phyloP scores from a whole-genome alignment of 64 coral and sea anemone genomes.

The Stylophora pistillata region DNA sequence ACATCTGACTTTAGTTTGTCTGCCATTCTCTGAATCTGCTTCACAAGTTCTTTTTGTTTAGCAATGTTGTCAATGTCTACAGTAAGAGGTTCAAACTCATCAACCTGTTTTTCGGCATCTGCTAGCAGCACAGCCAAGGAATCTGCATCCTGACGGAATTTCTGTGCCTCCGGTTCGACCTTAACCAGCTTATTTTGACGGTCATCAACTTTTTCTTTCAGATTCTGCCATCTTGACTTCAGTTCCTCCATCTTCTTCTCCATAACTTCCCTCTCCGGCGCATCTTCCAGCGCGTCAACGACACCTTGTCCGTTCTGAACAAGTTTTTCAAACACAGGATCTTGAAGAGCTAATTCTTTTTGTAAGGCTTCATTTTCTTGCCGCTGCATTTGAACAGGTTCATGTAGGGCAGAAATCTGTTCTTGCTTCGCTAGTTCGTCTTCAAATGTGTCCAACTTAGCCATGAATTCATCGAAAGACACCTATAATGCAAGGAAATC shows the following conservation, averaged over 20 bases:
- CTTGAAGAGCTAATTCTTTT: conserved; percentile 49
- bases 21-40: conserved; percentile 65
- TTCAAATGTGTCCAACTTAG: conserved; percentile 68
- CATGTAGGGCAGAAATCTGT: conserved; percentile 75
- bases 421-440: conserved; percentile 50
- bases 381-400: conserved; percentile 69
- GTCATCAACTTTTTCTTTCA: conserved; percentile 60
- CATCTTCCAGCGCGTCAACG: conserved; percentile 78
- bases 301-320: conserved; percentile 80
- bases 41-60: conserved; percentile 74
- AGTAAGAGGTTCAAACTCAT: conserved; percentile 80
- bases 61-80: conserved; percentile 60
- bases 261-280: conserved; percentile 62
- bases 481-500: conserved; percentile 14
- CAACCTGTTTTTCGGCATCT: conserved; percentile 72
- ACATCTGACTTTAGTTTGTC: conserved; percentile 67
- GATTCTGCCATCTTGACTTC: conserved; percentile 63
- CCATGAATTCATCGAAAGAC: conserved; percentile 86
- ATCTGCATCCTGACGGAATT: conserved; percentile 77
- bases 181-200: conserved; percentile 67
- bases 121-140: conserved; percentile 35
- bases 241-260: conserved; percentile 75
- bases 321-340: conserved; percentile 70
- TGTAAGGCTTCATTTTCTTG: conserved; percentile 73
- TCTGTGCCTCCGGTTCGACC: conserved; percentile 73